Percentiles rank a stretch among this genome's conserved stretches.
Evolutionary conservation across 2,113 vertebrate genomes (phyloP).

Genomic region (Chascanopsetta lugubris): DNA sequence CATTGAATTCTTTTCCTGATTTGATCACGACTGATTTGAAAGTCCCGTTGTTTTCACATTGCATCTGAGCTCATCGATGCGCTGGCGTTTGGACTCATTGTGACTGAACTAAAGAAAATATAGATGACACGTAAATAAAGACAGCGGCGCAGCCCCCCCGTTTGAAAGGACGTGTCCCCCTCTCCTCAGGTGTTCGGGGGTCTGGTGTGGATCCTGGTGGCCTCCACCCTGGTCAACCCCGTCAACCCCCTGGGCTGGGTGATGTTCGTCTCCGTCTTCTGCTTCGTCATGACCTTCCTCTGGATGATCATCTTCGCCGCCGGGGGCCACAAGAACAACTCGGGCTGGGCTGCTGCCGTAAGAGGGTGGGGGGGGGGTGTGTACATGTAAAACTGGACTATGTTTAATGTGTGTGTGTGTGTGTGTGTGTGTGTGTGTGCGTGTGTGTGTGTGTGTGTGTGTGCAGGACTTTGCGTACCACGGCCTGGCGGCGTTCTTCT

Average conservation of each 20-base stretch:
- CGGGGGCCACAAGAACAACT: slow-evolving; percentile 71
- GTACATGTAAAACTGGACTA: no score
- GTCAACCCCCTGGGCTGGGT: slow-evolving; percentile 82
- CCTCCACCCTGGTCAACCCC: slow-evolving; percentile 69
- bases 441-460: slow-evolving; percentile 17
- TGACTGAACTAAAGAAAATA: no score
- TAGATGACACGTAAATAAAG: no score
- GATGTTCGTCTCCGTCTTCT: slow-evolving; percentile 87
- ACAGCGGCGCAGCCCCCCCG: no score
- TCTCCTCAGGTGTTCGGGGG: slow-evolving; percentile 82
- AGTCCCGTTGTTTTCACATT: no score
- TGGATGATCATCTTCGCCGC: slow-evolving; percentile 78
- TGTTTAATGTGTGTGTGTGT: no score
- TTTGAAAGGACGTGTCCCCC: neutral
- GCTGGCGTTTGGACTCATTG: no score
- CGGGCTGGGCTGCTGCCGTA: slow-evolving; percentile 81
- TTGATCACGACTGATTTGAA: no score
- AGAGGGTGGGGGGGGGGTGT: slow-evolving; percentile 49
- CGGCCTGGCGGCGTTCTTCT: slow-evolving; percentile 80
- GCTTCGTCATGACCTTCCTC: slow-evolving; percentile 82
- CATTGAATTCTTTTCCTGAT: no score
- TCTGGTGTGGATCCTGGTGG: slow-evolving; percentile 86
- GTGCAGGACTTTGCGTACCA: slow-evolving; percentile 83
- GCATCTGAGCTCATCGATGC: no score
- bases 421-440: no score